phyloP scores from a whole-genome alignment of 2,888 invertebrate species.

The Agrochola circellaris region DNA sequence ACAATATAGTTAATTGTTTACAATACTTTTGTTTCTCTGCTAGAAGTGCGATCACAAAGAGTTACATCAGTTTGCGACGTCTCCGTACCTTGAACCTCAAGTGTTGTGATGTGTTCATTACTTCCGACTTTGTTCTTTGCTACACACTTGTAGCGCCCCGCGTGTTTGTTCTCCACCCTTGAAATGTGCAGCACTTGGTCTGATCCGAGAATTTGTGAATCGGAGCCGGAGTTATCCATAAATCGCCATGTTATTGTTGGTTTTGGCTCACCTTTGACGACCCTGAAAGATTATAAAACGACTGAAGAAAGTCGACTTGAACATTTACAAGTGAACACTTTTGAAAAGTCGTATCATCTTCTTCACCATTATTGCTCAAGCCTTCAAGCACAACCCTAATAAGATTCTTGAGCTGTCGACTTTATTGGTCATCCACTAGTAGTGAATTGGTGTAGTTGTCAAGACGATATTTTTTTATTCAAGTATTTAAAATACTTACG shows the following conservation, averaged over 20 bases:
- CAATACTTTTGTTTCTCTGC: background rate
- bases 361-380: no score
- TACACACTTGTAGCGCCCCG: slow-evolving; percentile 55
- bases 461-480: no score
- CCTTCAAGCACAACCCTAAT: background rate
- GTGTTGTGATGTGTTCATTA: slow-evolving; percentile 35
- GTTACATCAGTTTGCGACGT: background rate
- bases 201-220: background rate
- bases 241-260: slow-evolving; percentile 46
- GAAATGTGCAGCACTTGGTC: slow-evolving; percentile 13
- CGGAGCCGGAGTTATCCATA: slow-evolving; percentile 1
- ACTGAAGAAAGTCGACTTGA: background rate
- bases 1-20: no score
- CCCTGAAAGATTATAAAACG: slow-evolving; percentile 11
- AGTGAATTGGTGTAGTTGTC: no score
- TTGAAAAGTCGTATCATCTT: no score
- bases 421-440: no score
- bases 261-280: slow-evolving; percentile 43
- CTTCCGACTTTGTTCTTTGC: slow-evolving; percentile 38
- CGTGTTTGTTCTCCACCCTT: slow-evolving; percentile 15
- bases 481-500: background rate
- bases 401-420: background rate
- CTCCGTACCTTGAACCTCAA: slow-evolving; percentile 51
- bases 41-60: background rate
- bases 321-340: background rate